phyloP scores from a whole-genome alignment of 2,888 invertebrate species.

The Aleiodes leptofemur region DNA sequence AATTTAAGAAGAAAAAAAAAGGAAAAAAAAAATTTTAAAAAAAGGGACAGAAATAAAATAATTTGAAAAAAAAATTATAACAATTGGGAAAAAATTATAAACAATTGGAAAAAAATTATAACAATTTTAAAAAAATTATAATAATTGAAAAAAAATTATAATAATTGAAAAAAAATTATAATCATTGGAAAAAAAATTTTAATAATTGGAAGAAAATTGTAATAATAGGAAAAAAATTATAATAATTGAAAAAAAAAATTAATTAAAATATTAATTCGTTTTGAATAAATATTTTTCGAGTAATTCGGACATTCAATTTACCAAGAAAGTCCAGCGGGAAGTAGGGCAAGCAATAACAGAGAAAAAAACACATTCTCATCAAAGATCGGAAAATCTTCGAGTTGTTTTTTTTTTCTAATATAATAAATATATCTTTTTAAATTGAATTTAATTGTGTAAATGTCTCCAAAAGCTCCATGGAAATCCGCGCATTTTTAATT shows the following conservation, averaged over 20 bases:
- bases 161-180: too few relatives aligned
- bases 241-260: constrained; percentile 53
- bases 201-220: too few relatives aligned
- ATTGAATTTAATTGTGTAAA: not conserved
- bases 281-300: constrained; percentile 49
- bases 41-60: constrained; percentile 37
- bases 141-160: too few relatives aligned
- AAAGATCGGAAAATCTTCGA: constrained; percentile 64
- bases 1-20: not conserved
- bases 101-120: too few relatives aligned
- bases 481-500: constrained; percentile 4
- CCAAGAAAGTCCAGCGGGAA: constrained; percentile 75
- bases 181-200: too few relatives aligned
- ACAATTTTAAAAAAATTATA: too few relatives aligned
- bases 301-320: constrained; percentile 74
- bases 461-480: constrained; percentile 18
- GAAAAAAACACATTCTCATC: constrained; percentile 73
- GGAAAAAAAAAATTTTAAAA: too few relatives aligned
- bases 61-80: constrained; percentile 49
- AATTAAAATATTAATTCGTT: constrained; percentile 37
- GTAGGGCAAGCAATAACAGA: constrained; percentile 75
- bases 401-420: constrained; percentile 36
- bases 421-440: not conserved
- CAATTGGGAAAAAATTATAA: constrained; percentile 53
- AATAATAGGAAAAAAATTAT: too few relatives aligned